Conservation (phyloP, 2,113 vertebrate genomes). For the Pterocles orientalis region DNA sequence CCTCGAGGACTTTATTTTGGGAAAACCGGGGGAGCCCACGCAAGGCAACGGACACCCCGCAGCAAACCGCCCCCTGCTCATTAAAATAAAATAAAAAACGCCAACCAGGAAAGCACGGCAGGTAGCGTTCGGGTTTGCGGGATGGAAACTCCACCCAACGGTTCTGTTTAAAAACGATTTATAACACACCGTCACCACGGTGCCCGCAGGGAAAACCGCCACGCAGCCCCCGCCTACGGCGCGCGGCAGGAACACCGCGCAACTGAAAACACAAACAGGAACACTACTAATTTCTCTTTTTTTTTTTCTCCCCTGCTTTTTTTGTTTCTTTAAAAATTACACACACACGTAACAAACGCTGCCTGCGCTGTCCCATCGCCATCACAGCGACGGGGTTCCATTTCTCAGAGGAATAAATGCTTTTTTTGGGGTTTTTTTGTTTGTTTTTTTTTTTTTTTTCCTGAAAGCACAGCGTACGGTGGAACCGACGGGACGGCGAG, state of each 20-base stretch:
- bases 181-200: conserved; percentile 62
- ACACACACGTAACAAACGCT: conserved; percentile 31
- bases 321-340: conserved; percentile 45
- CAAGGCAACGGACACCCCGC: conserved; percentile 64
- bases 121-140: conserved; percentile 70
- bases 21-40: conserved; percentile 68
- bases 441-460: background rate
- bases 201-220: conserved; percentile 63
- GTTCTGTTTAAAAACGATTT: conserved; percentile 69
- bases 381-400: conserved; percentile 68
- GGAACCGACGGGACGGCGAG: background rate
- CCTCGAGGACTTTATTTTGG: conserved; percentile 63
- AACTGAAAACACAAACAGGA: conserved; percentile 68
- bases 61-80: conserved; percentile 2
- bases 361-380: conserved; percentile 56
- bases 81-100: conserved; percentile 64
- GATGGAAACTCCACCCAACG: conserved; percentile 69
- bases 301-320: background rate
- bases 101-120: conserved; percentile 48
- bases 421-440: background rate
- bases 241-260: conserved; percentile 63
- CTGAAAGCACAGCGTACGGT: background rate
- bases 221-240: conserved; percentile 69
- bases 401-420: conserved; percentile 5
- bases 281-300: conserved; percentile 21